Evolutionary conservation across 2,113 vertebrate genomes (phyloP), one percentile per base, ranked within the genome.

Genomic region (Poecile atricapillus): DNA sequence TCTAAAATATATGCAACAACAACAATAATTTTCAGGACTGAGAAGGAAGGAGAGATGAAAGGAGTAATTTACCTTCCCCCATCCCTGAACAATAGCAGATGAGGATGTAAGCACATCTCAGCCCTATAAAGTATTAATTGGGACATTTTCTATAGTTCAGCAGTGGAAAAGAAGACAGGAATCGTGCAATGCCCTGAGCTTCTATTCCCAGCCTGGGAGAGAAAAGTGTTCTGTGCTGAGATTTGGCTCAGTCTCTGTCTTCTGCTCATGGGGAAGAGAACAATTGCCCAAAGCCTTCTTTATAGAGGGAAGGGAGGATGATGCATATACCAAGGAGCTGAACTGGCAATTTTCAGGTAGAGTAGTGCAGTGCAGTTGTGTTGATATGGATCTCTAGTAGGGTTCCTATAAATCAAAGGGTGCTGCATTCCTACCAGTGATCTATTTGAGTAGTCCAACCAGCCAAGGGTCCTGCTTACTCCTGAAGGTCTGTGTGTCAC

Each of bases 81-180:
- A 67, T 87, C 39, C 31, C 55, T 77, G 70, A 90, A 75, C 52
- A 81, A 78, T 46, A 89, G 64, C 92, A 90, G 83, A 75, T 81
- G 90, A 93, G 76, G 52, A 83, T 77, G 82, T 94, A 96, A 93
- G 85, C 94, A 95, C 79, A 88, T 94, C 86, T 96, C 78, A 83
- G 55, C 24, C 44, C 56, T 88, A 91, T 93, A 62, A 95, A 95
- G 90, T 91, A 93, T 94, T 95, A 95, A 93, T 69, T 87, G 80
- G 85, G 91, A 87, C 83, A 50, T 76, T 95, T 95, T 81, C 86
- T 89, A 35, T 74, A 76, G 50, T 90, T 92, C 71, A 93, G 76
- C 79, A 41, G 15, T 76, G 62, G 52, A 74, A 83, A 85, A 77
- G 59, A 86, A 47, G 85, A 80, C 75, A 77, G 58, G 92, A 82